Base-by-base conservation (phyloP, 2,113 vertebrate species). In the Anguilla rostrata region DNA sequence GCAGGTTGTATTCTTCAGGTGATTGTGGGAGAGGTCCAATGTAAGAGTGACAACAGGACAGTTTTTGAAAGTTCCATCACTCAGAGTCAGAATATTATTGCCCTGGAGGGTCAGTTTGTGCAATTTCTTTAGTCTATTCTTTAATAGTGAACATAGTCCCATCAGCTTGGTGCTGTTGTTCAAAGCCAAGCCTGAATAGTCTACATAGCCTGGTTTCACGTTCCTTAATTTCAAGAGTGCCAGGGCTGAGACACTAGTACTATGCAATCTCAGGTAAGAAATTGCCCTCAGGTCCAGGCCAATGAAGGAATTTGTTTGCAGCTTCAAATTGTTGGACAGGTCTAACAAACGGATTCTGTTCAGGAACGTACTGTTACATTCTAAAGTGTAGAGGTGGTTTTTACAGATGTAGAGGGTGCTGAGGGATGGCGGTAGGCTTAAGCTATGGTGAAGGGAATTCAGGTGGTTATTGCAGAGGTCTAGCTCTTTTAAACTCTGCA, bases 381-480 rank as follows among this genome's bases (percentile, higher is more conserved):
- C 91, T 39, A 97, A 87, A 1, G 41, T 90, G 2, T 0, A 5
- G 56, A 97, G 85, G 0, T 92, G 92, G 88, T 97, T 97, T 49
- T 85, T 83, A 79, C 92, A 93, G 14, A 97, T 83, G 16, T 34
- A 89, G n/a, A 97, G 89, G 1, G 0, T 5, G 0, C 6, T 60
- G 82, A 97, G 93, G 0, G 90, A 92, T 1, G 87, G 83, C 0
- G 96, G 94, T 4, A 95, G 89, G 15, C 22, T 66, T 5, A 89
- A 83, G 3, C 85, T 89, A 78, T 95, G 92, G n/a, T 11, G 18
- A 4, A 96, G 91, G 16, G 91, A 91, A 3, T 81, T 88, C 15
- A 96, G 83, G 0, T 18, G 85, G 87, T 97, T 98, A 82, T 66
- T 87, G 87, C 94, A 94, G 86, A 98, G 88, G 75, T 96, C 91